Base-by-base conservation (phyloP, 2,797 vertebrate genomes). In the Microctenopoma stevenorrisi region DNA sequence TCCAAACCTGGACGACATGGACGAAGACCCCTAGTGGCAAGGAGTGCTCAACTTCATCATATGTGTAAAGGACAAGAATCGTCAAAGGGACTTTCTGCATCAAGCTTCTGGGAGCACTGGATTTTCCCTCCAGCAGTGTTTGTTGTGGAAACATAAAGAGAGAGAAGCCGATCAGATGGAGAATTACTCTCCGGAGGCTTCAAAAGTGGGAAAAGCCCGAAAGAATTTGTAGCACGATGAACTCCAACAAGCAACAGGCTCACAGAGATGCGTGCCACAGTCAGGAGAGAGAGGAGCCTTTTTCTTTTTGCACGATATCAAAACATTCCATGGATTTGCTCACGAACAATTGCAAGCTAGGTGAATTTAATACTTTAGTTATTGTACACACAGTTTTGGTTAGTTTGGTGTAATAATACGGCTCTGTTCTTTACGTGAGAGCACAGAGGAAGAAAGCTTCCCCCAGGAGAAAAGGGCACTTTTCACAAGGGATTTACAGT, bases 1-100 rank as follows among this genome's bases (percentile, higher is more conserved):
- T 64, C 97, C 97, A 46, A 98, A 98, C 85, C 94, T 96, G 66
- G 97, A 99, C n/a, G 97, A 98, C 90, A 99, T 98, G 96, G 98
- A 99, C 61, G 97, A 98, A 92, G 97, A 98, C 91, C 97, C 97
- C 86, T 98, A 96, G 91, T 72, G 81, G 78, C 70, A 5, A 4
- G 5, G 35, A 57, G 59, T 57, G 52, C 68, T 57, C 42, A 14
- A n/a, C 60, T 72, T 43, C 79, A 69, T 46, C 40, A 48, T 61
- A 64, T 35, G 61, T 65, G 56, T 72, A 35, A 8, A 62, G 44
- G 60, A 79, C 22, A 22, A 57, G 58, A 56, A 48, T 48, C 69
- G 73, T 73, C 68, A 26, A 54, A 53, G 70, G 69, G 84, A 88
- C 78, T 66, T 83, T 82, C 83, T 78, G 51, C 61, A 13, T 3